Evolutionary conservation across 2,113 vertebrate species (phyloP).

Genomic region (Odocoileus virginianus): DNA sequence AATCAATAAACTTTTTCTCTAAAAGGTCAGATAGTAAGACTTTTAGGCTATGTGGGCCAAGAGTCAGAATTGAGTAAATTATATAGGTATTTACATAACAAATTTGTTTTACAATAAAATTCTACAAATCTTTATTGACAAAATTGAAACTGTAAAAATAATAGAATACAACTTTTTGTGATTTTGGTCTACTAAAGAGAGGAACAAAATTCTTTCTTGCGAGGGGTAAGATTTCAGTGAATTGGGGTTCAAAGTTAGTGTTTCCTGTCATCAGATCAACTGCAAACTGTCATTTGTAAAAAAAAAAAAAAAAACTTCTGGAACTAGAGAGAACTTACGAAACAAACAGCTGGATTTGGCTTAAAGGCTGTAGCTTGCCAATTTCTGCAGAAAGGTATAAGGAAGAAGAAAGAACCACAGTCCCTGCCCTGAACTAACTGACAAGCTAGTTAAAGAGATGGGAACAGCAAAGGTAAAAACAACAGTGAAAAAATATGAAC

Average conservation of each 20-base stretch:
- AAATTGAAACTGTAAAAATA: conserved; percentile 38
- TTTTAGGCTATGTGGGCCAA: not conserved
- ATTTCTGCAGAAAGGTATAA: not conserved
- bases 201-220: not conserved
- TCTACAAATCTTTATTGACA: not conserved
- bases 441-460: not conserved
- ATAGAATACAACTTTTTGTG: not conserved
- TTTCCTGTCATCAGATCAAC: not conserved
- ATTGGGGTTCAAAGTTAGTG: not conserved
- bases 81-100: not conserved
- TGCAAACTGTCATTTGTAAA: not conserved
- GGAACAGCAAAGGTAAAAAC: not conserved
- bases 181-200: not conserved
- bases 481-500: not conserved
- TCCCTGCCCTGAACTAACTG: not conserved
- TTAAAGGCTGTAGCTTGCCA: not conserved
- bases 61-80: not conserved
- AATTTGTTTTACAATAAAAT: conserved; percentile 24
- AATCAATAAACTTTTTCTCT: not conserved
- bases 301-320: not conserved
- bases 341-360: not conserved
- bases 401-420: not conserved
- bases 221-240: not conserved
- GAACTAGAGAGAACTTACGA: not conserved
- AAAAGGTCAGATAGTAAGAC: not conserved